Conservation (phyloP, 2,888 invertebrate species). For the Homarus gammarus region DNA sequence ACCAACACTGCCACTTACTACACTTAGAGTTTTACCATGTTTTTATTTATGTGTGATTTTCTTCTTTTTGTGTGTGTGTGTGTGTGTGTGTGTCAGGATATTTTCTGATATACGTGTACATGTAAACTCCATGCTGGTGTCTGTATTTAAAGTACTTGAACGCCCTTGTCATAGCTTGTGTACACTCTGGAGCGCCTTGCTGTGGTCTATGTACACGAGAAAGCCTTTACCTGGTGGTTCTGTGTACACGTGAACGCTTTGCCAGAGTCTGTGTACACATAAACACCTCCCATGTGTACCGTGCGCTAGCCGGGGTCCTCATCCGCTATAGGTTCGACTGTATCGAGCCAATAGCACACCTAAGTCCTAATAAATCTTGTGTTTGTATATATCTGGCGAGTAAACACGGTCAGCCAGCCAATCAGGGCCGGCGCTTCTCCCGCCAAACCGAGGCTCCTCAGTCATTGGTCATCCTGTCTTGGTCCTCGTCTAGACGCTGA, state of each 20-base stretch:
- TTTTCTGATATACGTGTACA: too few species aligned
- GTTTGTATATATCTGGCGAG: conserved; percentile 36
- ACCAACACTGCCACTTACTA: too few species aligned
- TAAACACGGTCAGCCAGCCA: conserved; percentile 28
- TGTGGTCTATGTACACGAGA: not conserved
- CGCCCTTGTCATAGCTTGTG: not conserved
- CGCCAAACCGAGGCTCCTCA: not conserved
- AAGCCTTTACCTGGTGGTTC: not conserved
- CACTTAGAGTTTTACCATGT: too few species aligned
- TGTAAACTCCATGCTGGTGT: too few species aligned
- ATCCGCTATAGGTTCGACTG: not conserved
- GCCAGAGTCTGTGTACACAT: not conserved
- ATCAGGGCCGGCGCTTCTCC: conserved; percentile 15
- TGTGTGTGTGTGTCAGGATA: too few species aligned
- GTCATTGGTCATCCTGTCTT: too few species aligned
- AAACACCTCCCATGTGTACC: not conserved
- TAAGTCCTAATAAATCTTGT: conserved; percentile 33
- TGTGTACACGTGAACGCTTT: not conserved
- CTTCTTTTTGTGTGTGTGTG: too few species aligned
- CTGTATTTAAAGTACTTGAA: too few species aligned
- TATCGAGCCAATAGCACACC: conserved; percentile 3
- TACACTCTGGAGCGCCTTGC: not conserved
- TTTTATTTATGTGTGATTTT: too few species aligned
- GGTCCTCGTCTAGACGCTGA: too few species aligned
- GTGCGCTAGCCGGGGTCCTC: not conserved